Evolutionary conservation across 1,140 invertebrate genomes (phyloP).

Genomic region (Monomorium pharaonis): DNA sequence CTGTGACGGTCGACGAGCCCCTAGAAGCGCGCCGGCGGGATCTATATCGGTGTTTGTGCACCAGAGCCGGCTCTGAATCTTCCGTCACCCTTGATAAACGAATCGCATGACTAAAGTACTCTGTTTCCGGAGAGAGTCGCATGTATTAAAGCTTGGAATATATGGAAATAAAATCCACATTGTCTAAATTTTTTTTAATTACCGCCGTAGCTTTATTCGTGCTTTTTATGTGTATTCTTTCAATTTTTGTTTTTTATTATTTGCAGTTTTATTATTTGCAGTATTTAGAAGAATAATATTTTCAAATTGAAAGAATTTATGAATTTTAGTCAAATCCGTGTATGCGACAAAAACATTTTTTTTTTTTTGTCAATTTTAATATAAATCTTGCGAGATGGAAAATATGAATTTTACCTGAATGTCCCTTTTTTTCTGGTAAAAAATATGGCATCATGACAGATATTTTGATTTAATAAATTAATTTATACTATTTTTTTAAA

Average conservation of each 20-base stretch:
- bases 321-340: neutral
- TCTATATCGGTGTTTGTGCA: slow-evolving; percentile 22
- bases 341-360: neutral
- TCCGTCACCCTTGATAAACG: slow-evolving; percentile 15
- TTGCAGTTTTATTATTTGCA: neutral
- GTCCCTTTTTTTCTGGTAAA: neutral
- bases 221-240: neutral
- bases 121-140: neutral
- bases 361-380: neutral
- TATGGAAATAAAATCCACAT: neutral
- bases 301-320: neutral
- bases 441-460: neutral
- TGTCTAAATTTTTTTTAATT: neutral
- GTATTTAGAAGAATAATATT: neutral
- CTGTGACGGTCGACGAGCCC: slow-evolving; percentile 45
- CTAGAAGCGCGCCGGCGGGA: slow-evolving; percentile 29
- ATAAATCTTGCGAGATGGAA: neutral
- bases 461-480: slow-evolving; percentile 9
- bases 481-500: neutral
- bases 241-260: neutral
- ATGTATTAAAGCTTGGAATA: neutral
- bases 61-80: slow-evolving; percentile 34
- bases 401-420: neutral
- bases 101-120: neutral
- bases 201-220: neutral